Percentiles rank a stretch among this genome's conserved stretches.
Conservation (phyloP, 2,888 invertebrate genomes). For the Agrotis segetum region DNA sequence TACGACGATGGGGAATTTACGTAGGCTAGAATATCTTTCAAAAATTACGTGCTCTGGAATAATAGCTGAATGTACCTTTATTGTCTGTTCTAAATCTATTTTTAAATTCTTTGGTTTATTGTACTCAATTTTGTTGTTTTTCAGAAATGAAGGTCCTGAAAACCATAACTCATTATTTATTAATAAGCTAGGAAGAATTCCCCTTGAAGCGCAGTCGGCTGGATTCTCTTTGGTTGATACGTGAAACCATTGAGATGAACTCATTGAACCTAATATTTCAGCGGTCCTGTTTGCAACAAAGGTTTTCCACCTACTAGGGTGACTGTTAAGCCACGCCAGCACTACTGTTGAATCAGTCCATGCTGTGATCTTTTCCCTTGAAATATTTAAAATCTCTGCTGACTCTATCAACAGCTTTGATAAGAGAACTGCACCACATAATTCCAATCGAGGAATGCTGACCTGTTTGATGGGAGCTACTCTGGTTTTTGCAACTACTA, state of each 20-base stretch:
- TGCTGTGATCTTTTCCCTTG: conserved; percentile 12
- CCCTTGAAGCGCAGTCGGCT: conserved; percentile 50
- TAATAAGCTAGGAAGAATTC: conserved; percentile 24
- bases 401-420: conserved; percentile 23
- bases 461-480: conserved; percentile 35
- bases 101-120: conserved; percentile 7
- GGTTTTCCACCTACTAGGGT: conserved; percentile 39
- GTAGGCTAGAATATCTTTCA: not conserved
- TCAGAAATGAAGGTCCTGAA: conserved; percentile 26
- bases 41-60: not conserved
- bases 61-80: not conserved
- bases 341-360: conserved; percentile 41
- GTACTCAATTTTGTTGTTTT: conserved; percentile 5
- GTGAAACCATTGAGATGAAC: conserved; percentile 2
- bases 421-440: conserved; percentile 17
- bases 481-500: conserved; percentile 25
- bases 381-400: conserved; percentile 18
- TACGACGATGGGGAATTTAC: too few species aligned
- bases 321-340: conserved; percentile 27
- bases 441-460: conserved; percentile 14
- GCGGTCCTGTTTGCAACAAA: conserved; percentile 34
- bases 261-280: conserved; percentile 18
- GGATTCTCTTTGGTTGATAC: conserved; percentile 2
- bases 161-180: conserved; percentile 23
- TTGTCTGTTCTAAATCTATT: conserved; percentile 12